phyloP scores from a whole-genome alignment of 2,888 invertebrate species.

The Caradrina kadenii region DNA sequence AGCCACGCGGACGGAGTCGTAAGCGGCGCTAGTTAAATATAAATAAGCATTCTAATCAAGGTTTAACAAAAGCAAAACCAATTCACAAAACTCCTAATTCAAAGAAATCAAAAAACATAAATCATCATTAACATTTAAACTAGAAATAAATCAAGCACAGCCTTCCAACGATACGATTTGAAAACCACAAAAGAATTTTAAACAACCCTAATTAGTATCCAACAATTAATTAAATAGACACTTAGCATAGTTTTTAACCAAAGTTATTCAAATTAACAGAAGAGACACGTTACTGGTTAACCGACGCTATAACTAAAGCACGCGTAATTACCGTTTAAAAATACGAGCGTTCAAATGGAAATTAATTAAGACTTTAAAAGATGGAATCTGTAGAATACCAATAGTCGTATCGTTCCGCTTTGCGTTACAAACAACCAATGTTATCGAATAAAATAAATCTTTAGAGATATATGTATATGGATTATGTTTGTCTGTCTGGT shows the following conservation, averaged over 20 bases:
- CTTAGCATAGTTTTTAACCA: slow-evolving; percentile 49
- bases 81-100: slow-evolving; percentile 1
- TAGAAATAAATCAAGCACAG: slow-evolving; percentile 37
- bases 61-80: slow-evolving; percentile 10
- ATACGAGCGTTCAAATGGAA: slow-evolving; percentile 73
- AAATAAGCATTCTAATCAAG: not conserved
- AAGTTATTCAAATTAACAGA: slow-evolving; percentile 50
- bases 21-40: not conserved
- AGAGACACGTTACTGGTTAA: slow-evolving; percentile 17
- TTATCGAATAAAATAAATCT: slow-evolving; percentile 69
- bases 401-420: slow-evolving; percentile 55
- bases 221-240: slow-evolving; percentile 60
- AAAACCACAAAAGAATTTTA: slow-evolving; percentile 48
- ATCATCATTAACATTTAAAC: slow-evolving; percentile 31
- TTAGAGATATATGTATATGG: slow-evolving; percentile 4
- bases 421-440: slow-evolving; percentile 57
- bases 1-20: too few species aligned
- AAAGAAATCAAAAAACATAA: slow-evolving; percentile 15
- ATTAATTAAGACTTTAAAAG: slow-evolving; percentile 79
- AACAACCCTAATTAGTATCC: slow-evolving; percentile 36
- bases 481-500: slow-evolving; percentile 26
- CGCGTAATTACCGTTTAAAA: slow-evolving; percentile 60
- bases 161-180: slow-evolving; percentile 24
- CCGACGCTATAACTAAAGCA: slow-evolving; percentile 18
- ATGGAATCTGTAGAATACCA: slow-evolving; percentile 59